A percentile compares a stretch with the other conserved stretches of the same genome.
phyloP scores from a whole-genome alignment of 2,797 vertebrate genomes.

The Pseudochirops corinnae region DNA sequence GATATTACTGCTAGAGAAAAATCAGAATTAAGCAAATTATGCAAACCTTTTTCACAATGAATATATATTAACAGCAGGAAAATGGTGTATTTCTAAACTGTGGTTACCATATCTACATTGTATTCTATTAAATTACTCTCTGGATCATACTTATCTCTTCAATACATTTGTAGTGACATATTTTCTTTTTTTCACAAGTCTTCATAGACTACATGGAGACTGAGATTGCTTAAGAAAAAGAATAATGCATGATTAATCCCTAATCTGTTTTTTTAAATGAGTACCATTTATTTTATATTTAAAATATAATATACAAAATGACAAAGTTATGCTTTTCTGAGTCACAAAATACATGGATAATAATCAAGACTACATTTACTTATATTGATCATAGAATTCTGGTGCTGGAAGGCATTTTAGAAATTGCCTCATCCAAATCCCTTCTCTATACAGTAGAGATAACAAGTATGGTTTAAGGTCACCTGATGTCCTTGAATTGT shows the following conservation, averaged over 20 bases:
- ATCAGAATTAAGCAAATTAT: slow-evolving; percentile 18
- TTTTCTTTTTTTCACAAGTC: slow-evolving; percentile 2
- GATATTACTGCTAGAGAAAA: slow-evolving; percentile 48
- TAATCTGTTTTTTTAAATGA: not conserved
- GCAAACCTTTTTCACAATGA: not conserved
- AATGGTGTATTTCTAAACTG: slow-evolving; percentile 30
- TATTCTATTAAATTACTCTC: slow-evolving; percentile 16
- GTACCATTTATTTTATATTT: slow-evolving; percentile 20
- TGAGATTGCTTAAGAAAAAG: slow-evolving; percentile 41
- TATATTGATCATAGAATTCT: not conserved
- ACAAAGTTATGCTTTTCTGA: slow-evolving; percentile 23
- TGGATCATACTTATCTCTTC: slow-evolving; percentile 1
- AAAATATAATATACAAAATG: not conserved
- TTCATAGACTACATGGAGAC: slow-evolving; percentile 16
- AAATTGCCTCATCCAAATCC: not conserved
- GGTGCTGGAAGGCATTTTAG: not conserved
- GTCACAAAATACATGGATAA: not conserved
- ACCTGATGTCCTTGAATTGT: not conserved
- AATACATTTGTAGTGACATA: slow-evolving; percentile 25
- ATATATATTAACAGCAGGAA: not conserved
- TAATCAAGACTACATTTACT: not conserved
- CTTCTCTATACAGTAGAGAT: not conserved
- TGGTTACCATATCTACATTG: not conserved
- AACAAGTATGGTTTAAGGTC: not conserved
- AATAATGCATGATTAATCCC: not conserved